Evolutionary conservation across 2,888 invertebrate genomes (phyloP).

Genomic region (Netelia virgata): DNA sequence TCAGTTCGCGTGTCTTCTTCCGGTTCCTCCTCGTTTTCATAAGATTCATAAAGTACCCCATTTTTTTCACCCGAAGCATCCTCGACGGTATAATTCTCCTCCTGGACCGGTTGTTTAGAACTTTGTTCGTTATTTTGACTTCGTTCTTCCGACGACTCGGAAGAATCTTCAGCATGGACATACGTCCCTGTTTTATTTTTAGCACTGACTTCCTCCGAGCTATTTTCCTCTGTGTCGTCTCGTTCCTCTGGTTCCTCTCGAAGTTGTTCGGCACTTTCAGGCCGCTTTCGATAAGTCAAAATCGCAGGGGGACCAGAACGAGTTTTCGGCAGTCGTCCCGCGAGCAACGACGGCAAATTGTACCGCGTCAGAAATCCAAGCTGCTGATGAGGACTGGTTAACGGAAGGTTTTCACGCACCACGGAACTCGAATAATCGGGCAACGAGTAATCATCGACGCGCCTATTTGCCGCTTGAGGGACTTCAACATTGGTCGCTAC

Average conservation of each 20-base stretch:
- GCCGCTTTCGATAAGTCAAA: neutral
- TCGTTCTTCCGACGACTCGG: slow-evolving; percentile 5
- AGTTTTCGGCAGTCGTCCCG: slow-evolving; percentile 6
- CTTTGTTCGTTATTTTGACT: neutral
- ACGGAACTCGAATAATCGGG: slow-evolving; percentile 10
- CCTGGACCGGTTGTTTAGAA: neutral
- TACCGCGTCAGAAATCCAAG: slow-evolving; percentile 44
- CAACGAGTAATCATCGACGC: slow-evolving; percentile 35
- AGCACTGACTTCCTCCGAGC: neutral
- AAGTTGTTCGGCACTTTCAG: neutral
- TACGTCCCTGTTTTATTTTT: neutral
- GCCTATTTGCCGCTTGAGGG: slow-evolving; percentile 34
- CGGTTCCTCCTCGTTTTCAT: slow-evolving; percentile 11
- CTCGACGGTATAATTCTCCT: neutral
- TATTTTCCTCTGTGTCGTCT: neutral
- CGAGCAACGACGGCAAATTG: slow-evolving; percentile 34
- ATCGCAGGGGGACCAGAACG: neutral
- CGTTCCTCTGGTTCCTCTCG: neutral
- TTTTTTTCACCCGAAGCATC: neutral
- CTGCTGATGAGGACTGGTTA: slow-evolving; percentile 9
- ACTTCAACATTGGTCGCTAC: neutral
- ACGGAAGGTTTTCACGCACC: neutral
- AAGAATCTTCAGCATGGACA: slow-evolving; percentile 13
- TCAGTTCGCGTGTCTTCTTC: neutral
- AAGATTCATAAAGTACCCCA: neutral